phyloP scores from a whole-genome alignment of 2,113 vertebrate genomes.

The Paradoxurus hermaphroditus region DNA sequence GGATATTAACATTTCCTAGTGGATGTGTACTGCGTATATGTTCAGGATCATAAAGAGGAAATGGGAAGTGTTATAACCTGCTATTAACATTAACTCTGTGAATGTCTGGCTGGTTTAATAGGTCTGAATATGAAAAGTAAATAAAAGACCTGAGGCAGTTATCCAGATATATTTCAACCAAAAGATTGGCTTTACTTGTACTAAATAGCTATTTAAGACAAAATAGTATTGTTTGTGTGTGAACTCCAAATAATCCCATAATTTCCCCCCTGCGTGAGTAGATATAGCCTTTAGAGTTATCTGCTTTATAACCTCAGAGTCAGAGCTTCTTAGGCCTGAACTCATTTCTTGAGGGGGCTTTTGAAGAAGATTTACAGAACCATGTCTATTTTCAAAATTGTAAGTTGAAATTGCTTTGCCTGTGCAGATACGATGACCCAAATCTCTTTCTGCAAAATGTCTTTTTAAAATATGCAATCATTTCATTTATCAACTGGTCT shows the following conservation, averaged over 20 bases:
- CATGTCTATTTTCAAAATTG: neutral
- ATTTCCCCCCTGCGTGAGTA: neutral
- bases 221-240: neutral
- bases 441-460: constrained; percentile 21
- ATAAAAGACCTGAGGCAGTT: neutral
- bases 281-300: neutral
- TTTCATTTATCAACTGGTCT: constrained; percentile 28
- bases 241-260: neutral
- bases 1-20: neutral
- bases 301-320: constrained; percentile 20
- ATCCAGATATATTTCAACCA: neutral
- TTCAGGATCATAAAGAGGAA: neutral
- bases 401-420: neutral
- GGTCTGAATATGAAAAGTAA: constrained; percentile 30
- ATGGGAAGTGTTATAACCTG: neutral
- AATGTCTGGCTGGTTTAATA: neutral
- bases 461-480: constrained; percentile 2
- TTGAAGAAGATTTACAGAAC: constrained; percentile 38
- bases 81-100: neutral
- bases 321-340: neutral
- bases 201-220: neutral
- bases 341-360: neutral
- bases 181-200: neutral
- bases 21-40: too few relatives aligned
- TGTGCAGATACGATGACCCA: neutral